A percentile compares a stretch with the other conserved stretches of the same genome.
Evolutionary conservation across 2,888 invertebrate genomes (phyloP).

Genomic region (Pyrocoelia pectoralis): DNA sequence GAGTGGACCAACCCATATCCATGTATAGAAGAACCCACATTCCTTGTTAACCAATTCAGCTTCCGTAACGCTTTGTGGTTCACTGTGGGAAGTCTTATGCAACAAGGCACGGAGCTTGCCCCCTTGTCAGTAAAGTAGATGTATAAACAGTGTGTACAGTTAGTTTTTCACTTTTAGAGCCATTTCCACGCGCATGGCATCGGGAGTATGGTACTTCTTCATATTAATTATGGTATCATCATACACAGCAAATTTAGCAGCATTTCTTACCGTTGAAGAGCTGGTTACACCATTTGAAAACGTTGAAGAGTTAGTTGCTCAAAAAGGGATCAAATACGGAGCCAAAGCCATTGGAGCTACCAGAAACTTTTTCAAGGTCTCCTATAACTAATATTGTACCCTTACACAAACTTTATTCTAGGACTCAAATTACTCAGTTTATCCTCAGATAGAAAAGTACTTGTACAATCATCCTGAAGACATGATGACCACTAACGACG

Average conservation of each 20-base stretch:
- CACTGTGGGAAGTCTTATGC: slow-evolving; percentile 69
- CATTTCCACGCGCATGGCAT: slow-evolving; percentile 87
- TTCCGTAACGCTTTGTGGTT: slow-evolving; percentile 73
- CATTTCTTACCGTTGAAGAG: slow-evolving; percentile 86
- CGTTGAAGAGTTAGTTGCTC: slow-evolving; percentile 81
- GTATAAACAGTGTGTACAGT: not conserved
- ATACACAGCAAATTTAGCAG: slow-evolving; percentile 91
- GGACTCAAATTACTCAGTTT: slow-evolving; percentile 33
- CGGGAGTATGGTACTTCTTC: slow-evolving; percentile 92
- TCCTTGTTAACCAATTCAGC: slow-evolving; percentile 69
- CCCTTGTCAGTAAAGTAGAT: slow-evolving; percentile 67
- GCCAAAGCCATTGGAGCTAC: slow-evolving; percentile 89
- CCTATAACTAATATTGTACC: too few species aligned
- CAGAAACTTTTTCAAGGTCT: slow-evolving; percentile 74
- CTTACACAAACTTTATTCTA: too few species aligned
- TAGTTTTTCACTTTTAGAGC: slow-evolving; percentile 64
- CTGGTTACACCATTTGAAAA: slow-evolving; percentile 74
- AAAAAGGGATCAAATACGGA: slow-evolving; percentile 84
- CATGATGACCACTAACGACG: slow-evolving; percentile 53
- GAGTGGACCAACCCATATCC: slow-evolving; percentile 74
- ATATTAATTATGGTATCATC: slow-evolving; percentile 87
- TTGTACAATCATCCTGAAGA: slow-evolving; percentile 49
- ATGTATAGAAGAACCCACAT: slow-evolving; percentile 68
- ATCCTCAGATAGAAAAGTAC: slow-evolving; percentile 44
- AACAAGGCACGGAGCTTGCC: slow-evolving; percentile 71